These are phyloP conservation scores for Drosophila kokeensis DNA, from an alignment of 2,888 invertebrate genomes.

Conservation along the genomic window DNA sequence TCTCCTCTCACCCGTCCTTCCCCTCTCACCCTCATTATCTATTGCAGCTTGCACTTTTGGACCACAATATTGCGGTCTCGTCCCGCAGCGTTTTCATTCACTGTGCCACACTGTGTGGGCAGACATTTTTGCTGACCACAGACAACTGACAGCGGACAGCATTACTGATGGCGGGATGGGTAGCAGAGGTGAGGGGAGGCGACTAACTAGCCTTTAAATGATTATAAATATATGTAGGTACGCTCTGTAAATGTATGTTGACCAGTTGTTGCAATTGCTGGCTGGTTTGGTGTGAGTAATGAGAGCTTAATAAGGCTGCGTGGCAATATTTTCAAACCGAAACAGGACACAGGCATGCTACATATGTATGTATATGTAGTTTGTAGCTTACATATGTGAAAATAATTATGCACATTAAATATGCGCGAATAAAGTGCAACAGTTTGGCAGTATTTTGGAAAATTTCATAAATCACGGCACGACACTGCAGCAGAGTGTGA, in stretches of 20 bases:
- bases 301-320: slow-evolving; percentile 67
- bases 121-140: slow-evolving; percentile 47
- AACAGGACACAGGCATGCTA: slow-evolving; percentile 21
- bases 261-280: slow-evolving; percentile 23
- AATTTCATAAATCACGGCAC: slow-evolving; percentile 72
- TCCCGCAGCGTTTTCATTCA: slow-evolving; percentile 49
- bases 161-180: background rate
- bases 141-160: slow-evolving; percentile 37
- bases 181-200: no score
- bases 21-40: background rate
- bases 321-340: slow-evolving; percentile 50
- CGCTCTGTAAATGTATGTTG: background rate
- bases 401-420: slow-evolving; percentile 67
- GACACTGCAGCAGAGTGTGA: slow-evolving; percentile 16
- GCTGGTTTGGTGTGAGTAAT: slow-evolving; percentile 56
- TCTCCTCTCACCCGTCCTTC: no score
- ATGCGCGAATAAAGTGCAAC: slow-evolving; percentile 48
- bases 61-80: slow-evolving; percentile 62
- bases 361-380: slow-evolving; percentile 44
- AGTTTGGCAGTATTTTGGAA: slow-evolving; percentile 43
- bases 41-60: slow-evolving; percentile 40
- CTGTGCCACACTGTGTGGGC: slow-evolving; percentile 33
- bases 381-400: slow-evolving; percentile 56
- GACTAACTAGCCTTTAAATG: slow-evolving; percentile 34
- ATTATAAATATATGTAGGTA: slow-evolving; percentile 14